Evolutionary conservation across 2,797 vertebrate species (phyloP).

Genomic region (Amphiprion clarkii): DNA sequence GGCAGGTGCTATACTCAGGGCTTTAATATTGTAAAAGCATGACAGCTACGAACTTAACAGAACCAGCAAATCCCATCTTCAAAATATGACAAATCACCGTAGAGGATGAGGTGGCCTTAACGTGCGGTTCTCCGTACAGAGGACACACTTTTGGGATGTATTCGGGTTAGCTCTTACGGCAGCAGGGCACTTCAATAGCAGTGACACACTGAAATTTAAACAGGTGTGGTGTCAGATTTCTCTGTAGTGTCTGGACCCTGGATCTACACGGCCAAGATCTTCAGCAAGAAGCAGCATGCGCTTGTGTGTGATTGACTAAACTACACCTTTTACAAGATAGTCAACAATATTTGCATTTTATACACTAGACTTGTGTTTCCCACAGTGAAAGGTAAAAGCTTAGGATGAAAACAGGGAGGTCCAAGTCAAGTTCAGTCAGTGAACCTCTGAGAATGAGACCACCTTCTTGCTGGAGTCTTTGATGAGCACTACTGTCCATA

Average conservation of each 20-base stretch:
- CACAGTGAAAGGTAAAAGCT: constrained; percentile 73
- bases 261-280: constrained; percentile 61
- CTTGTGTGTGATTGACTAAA: constrained; percentile 71
- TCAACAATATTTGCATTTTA: constrained; percentile 75
- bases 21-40: constrained; percentile 49
- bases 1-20: constrained; percentile 44
- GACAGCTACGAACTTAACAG: constrained; percentile 45
- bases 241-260: constrained; percentile 51
- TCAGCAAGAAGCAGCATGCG: constrained; percentile 77
- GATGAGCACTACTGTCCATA: constrained; percentile 70
- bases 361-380: constrained; percentile 72
- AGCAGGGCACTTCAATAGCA: constrained; percentile 57
- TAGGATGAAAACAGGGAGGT: constrained; percentile 62
- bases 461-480: constrained; percentile 62
- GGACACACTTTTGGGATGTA: constrained; percentile 51
- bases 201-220: constrained; percentile 54
- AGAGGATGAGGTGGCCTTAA: constrained; percentile 38
- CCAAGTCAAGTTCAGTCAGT: constrained; percentile 54
- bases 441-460: constrained; percentile 59
- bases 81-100: constrained; percentile 41
- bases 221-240: constrained; percentile 46
- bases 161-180: constrained; percentile 54
- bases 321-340: constrained; percentile 77
- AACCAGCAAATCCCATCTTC: constrained; percentile 49
- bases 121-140: constrained; percentile 53